phyloP scores from a whole-genome alignment of 2,797 vertebrate genomes.

The Danio kyathit region DNA sequence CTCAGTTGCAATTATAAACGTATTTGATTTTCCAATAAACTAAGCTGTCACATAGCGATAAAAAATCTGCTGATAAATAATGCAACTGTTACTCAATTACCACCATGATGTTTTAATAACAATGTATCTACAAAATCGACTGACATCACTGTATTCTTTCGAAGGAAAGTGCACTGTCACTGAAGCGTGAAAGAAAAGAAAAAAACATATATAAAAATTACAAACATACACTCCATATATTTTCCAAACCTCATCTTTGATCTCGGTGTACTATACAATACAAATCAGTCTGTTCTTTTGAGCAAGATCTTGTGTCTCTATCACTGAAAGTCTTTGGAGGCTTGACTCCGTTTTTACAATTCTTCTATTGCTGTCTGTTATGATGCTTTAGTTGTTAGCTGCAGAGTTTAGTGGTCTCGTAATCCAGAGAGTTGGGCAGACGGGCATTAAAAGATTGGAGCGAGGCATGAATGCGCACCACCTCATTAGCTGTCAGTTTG shows the following conservation, averaged over 20 bases:
- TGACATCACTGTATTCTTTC: slow-evolving; percentile 88
- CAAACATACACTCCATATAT: slow-evolving; percentile 80
- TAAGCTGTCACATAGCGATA: slow-evolving; percentile 31
- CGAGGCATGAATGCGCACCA: slow-evolving; percentile 92
- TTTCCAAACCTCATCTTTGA: slow-evolving; percentile 71
- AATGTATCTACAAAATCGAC: slow-evolving; percentile 98
- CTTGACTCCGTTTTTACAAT: slow-evolving; percentile 9
- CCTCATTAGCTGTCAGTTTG: slow-evolving; percentile 93
- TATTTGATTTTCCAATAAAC: slow-evolving; percentile 19
- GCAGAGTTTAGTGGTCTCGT: slow-evolving; percentile 97
- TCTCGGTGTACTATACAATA: slow-evolving; percentile 75
- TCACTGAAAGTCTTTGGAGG: not conserved
- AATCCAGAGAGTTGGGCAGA: slow-evolving; percentile 93
- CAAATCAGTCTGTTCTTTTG: slow-evolving; percentile 74
- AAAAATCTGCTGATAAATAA: slow-evolving; percentile 66
- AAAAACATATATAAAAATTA: slow-evolving; percentile 84
- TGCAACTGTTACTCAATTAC: slow-evolving; percentile 79
- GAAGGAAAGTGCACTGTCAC: slow-evolving; percentile 83
- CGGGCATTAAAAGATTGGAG: slow-evolving; percentile 92
- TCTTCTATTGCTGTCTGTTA: slow-evolving; percentile 29
- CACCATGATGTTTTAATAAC: slow-evolving; percentile 92
- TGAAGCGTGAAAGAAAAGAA: slow-evolving; percentile 72
- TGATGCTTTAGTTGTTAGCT: slow-evolving; percentile 89
- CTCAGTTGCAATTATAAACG: slow-evolving; percentile 46
- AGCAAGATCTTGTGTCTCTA: slow-evolving; percentile 67